A percentile compares a stretch with the other conserved stretches of the same genome.
Evolutionary conservation across 2,797 vertebrate genomes (phyloP).

Genomic region (Poecilia gillii): DNA sequence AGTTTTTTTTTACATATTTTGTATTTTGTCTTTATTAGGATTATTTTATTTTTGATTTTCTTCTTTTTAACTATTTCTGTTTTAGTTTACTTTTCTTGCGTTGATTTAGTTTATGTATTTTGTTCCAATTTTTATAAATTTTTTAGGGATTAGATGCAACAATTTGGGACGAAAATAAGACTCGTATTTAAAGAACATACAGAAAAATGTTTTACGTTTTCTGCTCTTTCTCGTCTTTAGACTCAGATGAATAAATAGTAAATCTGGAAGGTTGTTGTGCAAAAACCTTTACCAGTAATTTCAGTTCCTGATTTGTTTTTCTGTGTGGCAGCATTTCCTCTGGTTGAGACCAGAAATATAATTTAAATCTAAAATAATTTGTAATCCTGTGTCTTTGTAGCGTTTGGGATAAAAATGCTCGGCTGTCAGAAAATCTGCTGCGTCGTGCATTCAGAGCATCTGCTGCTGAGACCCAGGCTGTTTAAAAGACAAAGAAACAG

Average conservation of each 20-base stretch:
- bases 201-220: neutral
- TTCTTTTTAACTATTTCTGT: neutral
- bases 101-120: neutral
- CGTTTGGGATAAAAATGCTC: neutral
- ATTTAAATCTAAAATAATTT: neutral
- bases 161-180: neutral
- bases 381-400: no score
- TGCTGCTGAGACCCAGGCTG: neutral
- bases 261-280: neutral
- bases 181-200: neutral
- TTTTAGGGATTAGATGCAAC: neutral
- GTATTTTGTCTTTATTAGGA: neutral
- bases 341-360: no score
- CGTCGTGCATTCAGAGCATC: neutral
- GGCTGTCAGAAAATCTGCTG: neutral
- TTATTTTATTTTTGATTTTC: neutral
- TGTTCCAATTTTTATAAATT: neutral
- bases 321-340: neutral
- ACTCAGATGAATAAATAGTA: neutral
- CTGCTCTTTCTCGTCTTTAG: neutral
- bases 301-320: neutral
- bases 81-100: neutral
- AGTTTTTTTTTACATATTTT: neutral
- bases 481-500: no score
- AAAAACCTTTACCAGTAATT: neutral